Evolutionary conservation across 30 jellyfish, hydroid and myxozoan genomes (phyloP), one percentile per base, ranked within the genome.

Genomic region (Aurelia aurita complex sp. Pacific): DNA sequence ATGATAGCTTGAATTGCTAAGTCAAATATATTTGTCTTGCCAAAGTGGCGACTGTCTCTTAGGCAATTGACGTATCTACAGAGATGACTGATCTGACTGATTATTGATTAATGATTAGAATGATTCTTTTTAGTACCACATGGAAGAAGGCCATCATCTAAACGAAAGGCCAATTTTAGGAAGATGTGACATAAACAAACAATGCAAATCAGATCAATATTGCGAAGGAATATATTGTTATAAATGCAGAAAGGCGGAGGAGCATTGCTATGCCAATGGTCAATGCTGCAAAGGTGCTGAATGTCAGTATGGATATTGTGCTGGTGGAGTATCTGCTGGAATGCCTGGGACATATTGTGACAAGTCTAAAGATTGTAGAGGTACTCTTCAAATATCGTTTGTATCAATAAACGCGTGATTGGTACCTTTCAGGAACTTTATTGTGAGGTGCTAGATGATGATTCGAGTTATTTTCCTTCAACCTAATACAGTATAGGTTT

Each of bases 281-380:
- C 96, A 86, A 54, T 93, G 98, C 77, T 93, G 98, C 83, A 80
- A 88, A 23, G 97, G 97, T 35, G 42, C 91, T 52, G 98, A 85
- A 55, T 93, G 98, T 75, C 98, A 93, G 67, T 93, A 88, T 83
- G 98, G 98, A 1, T 63, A 80, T 70, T 93, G 98, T 54, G 86
- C 94, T 1, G 74, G 68, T 57, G 98, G 97, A 2, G 95, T 79
- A 5, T 67, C 79, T n/a, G 96, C 96, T 0, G 98, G 98, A 10
- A 93, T 81, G 83, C 97, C 98, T 8, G 98, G 98, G 1, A 93
- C 98, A 70, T 93, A 73, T 69, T 93, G 98, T 61, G 98, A 93
- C 85, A 66, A 83, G 42, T 82, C 92, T 43, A 79, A 69, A 55
- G 98, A 93, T 81, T 93, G 98, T 83, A 93, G 65, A 93, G 98